phyloP scores from a whole-genome alignment of 2,113 vertebrate species.

The Notiomystis cincta region DNA sequence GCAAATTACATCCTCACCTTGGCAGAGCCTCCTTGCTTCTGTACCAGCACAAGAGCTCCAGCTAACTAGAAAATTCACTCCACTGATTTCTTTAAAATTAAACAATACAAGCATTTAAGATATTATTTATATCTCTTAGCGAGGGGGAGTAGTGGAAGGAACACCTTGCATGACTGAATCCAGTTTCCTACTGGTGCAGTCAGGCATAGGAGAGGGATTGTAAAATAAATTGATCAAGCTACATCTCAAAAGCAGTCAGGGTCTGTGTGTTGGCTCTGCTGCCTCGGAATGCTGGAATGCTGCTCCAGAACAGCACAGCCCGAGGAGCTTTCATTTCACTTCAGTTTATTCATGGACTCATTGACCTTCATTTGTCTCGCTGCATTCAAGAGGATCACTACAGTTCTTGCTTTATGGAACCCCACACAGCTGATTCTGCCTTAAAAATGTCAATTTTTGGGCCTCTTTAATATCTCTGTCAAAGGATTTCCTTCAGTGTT shows the following conservation, averaged over 20 bases:
- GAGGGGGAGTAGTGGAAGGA: background rate
- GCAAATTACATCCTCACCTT: background rate
- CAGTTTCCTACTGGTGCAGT: background rate
- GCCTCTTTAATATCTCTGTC: background rate
- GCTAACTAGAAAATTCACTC: slow-evolving; percentile 1
- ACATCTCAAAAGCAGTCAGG: background rate
- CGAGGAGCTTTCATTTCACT: background rate
- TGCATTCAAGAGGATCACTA: background rate
- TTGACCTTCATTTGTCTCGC: background rate
- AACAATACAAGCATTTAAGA: slow-evolving; percentile 16
- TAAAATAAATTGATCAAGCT: slow-evolving; percentile 11
- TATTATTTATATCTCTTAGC: slow-evolving; percentile 2
- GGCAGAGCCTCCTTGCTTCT: background rate
- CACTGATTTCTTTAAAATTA: background rate
- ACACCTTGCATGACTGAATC: background rate
- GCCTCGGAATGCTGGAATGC: background rate
- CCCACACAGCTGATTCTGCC: background rate
- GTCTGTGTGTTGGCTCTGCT: background rate
- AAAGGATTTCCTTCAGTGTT: background rate
- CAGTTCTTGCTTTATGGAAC: background rate
- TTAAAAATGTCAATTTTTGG: background rate
- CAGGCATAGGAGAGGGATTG: background rate
- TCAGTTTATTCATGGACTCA: background rate
- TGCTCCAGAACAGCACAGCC: background rate
- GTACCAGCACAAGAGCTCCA: background rate